Evolutionary conservation across 2,888 invertebrate genomes (phyloP).

Genomic region (Pseudococcus viburni): DNA sequence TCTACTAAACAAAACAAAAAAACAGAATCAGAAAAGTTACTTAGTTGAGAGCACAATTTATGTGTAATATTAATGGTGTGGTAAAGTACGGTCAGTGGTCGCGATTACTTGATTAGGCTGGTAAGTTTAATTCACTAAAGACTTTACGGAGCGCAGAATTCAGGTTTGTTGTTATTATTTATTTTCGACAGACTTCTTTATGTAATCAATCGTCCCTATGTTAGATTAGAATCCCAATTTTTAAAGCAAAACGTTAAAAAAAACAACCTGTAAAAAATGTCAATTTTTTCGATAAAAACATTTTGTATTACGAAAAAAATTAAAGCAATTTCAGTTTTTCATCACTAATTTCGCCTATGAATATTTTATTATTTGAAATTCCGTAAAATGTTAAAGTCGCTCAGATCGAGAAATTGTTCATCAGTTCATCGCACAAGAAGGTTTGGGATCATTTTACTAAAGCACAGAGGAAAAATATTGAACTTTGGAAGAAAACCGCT

Average conservation of each 20-base stretch:
- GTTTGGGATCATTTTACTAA: constrained; percentile 99
- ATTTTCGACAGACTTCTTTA: background rate
- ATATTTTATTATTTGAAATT: constrained; percentile 62
- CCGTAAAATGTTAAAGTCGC: constrained; percentile 80
- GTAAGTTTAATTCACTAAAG: constrained; percentile 13
- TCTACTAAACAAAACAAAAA: constrained; percentile 18
- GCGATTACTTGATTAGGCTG: constrained; percentile 8
- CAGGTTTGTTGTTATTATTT: constrained; percentile 54
- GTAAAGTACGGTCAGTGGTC: constrained; percentile 27
- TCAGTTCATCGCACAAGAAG: constrained; percentile 95
- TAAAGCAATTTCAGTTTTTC: constrained; percentile 5
- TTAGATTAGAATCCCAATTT: background rate
- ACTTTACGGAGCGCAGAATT: constrained; percentile 27
- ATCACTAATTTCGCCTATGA: constrained; percentile 36
- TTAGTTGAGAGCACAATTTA: constrained; percentile 47
- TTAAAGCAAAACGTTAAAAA: background rate
- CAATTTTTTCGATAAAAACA: background rate
- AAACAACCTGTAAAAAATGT: background rate
- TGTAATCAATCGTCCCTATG: background rate
- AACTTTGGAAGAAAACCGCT: constrained; percentile 97
- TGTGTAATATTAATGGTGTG: constrained; percentile 49
- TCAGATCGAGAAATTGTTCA: constrained; percentile 98
- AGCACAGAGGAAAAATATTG: constrained; percentile 98
- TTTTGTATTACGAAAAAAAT: background rate
- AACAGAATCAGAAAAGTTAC: constrained; percentile 19